Evolutionary conservation across 2,113 vertebrate species (phyloP), one percentile per base, ranked within the genome.

Genomic region (cattle (Bos taurus)): DNA sequence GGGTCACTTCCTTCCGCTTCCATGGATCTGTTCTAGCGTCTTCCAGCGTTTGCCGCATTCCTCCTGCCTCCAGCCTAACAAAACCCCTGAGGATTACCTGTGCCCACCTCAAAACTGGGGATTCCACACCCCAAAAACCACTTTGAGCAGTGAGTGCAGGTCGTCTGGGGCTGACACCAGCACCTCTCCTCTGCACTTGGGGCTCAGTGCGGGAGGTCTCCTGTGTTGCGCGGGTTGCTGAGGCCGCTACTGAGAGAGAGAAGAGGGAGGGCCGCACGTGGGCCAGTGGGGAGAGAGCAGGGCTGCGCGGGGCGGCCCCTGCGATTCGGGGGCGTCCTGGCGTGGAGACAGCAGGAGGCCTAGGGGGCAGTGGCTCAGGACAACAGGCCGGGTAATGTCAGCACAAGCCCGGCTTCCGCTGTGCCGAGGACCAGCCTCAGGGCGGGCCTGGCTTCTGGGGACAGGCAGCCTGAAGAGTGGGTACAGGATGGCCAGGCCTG

Each of bases 241-340:
- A 19, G 67, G 67, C 33, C 1, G 30, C n/a, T 23, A 12, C 67
- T 3, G n/a, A 71, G 64, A 71, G 64, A 19, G 19, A 6, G n/a
- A 71, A 23, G 40, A 71, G 16, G 64, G 17, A 5, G 64, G 33
- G 33, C 64, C 2, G 4, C 17, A 10, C 1, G 0, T 19, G 64
- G 33, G n/a, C 9, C 64, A 36, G n/a, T 71, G 64, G n/a, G 3
- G 9, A 36, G 64, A 23, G 64, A 23, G n/a, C 64, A 71, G 64
- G 64, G n/a, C 64, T 71, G 64, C 19, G 5, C 2, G 0, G n/a
- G 64, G n/a, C 0, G 2, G 62, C 3, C 64, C 64, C n/a, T 71
- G 64, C 2, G 4, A 36, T 71, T 36, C 4, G 0, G 19, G 64
- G 64, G 64, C 4, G 0, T 71, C 19, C 19, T 71, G n/a, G 64